Evolutionary conservation across 2,113 vertebrate genomes (phyloP).

Genomic region (Spizaetus ornatus): DNA sequence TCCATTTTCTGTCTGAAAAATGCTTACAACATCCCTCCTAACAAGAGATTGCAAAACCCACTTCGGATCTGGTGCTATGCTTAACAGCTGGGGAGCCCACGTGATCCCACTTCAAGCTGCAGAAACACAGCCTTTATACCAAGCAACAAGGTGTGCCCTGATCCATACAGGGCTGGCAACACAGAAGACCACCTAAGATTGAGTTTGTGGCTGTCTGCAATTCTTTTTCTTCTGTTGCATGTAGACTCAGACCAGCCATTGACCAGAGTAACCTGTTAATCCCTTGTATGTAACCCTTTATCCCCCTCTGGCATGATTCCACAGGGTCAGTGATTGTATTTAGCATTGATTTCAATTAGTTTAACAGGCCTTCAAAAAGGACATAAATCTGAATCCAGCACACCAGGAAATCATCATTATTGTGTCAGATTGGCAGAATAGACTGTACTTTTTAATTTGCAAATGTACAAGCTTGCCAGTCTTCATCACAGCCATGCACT

Average conservation of each 20-base stretch:
- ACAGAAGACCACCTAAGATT: accelerated
- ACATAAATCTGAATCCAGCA: not conserved
- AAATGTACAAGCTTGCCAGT: not conserved
- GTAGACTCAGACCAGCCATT: not conserved
- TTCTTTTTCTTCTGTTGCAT: not conserved
- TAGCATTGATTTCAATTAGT: not conserved
- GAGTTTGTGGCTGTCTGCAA: not conserved
- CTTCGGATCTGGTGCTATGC: not conserved
- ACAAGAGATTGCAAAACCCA: not conserved
- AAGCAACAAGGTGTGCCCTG: not conserved
- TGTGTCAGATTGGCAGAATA: not conserved
- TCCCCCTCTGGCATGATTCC: not conserved
- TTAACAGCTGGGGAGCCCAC: not conserved
- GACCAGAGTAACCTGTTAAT: not conserved
- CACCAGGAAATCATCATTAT: not conserved
- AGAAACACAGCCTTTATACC: not conserved
- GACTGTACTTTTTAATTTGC: not conserved
- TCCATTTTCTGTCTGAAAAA: not conserved
- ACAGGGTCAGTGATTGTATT: not conserved
- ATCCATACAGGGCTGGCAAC: not conserved
- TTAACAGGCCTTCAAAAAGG: not conserved
- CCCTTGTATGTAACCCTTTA: not conserved
- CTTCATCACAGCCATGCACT: not conserved
- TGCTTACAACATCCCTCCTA: not conserved
- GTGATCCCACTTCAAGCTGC: not conserved